These are phyloP conservation scores for Perithous albicinctus DNA, from an alignment of 2,888 invertebrate species.

Conservation along the genomic window DNA sequence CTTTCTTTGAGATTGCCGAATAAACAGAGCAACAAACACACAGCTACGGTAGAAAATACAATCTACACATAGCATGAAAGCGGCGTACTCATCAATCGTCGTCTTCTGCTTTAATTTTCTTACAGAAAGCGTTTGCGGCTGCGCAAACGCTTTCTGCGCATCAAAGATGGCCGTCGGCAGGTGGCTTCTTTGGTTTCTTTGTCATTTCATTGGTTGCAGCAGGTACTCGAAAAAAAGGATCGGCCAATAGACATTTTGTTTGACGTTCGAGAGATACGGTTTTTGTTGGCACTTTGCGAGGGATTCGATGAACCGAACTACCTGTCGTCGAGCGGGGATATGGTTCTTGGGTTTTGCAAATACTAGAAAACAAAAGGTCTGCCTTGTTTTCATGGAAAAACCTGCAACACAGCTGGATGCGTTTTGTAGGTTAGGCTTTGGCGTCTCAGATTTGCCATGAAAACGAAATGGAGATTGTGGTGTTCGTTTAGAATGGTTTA, in stretches of 20 bases:
- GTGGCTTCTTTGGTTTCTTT: neutral
- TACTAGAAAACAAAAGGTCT: too few species aligned
- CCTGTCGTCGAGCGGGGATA: too few species aligned
- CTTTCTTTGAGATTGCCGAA: neutral
- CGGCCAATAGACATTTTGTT: neutral
- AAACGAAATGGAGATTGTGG: too few species aligned
- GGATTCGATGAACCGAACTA: neutral
- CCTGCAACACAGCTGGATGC: too few species aligned
- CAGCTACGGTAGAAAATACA: neutral
- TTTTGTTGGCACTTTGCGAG: neutral
- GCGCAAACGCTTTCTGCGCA: constrained; percentile 5
- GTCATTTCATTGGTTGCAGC: neutral
- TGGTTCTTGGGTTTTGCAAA: too few species aligned
- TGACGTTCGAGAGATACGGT: neutral
- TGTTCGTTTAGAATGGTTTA: too few species aligned
- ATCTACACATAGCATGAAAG: constrained; percentile 3
- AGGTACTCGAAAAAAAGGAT: neutral
- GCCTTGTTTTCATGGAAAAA: too few species aligned
- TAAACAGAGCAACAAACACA: neutral
- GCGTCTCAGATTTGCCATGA: too few species aligned
- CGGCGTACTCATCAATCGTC: constrained; percentile 30
- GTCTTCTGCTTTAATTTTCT: constrained; percentile 14
- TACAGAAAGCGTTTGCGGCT: too few species aligned
- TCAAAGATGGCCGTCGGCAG: neutral
- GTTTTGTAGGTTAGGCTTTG: too few species aligned